Base-by-base conservation (phyloP, 1,140 invertebrate species). In the Drosophila suzukii region DNA sequence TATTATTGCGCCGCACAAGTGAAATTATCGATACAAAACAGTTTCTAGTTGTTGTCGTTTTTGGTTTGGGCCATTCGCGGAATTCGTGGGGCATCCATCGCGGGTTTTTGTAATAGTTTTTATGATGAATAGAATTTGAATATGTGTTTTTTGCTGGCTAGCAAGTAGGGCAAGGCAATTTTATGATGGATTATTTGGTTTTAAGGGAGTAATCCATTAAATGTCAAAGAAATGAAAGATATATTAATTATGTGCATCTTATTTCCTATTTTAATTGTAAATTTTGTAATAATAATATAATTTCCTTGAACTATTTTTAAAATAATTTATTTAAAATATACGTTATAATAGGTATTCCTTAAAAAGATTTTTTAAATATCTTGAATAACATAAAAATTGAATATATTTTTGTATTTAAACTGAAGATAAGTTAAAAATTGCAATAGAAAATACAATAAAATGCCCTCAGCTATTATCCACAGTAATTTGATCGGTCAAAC, bases 1-100 rank as follows among this genome's bases (percentile, higher is more conserved):
- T 53, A 38, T 57, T 65, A 75, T 63, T 75, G 58, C 70, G 58
- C 72, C 70, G 58, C 72, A 75, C 72, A 75, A 75, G 72, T 75
- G 70, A 75, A 74, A 74, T 63, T 74, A 50, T 43, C 41, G 58
- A 75, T 57, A 75, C 67, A 57, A 70, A 71, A 34, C 36, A 50
- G 57, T 75, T 63, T 75, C 39, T 60, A 60, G 50, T 46, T 66
- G 38, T 30, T n/a, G 30, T 51, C 13, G n/a, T 12, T 65, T 66
- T 67, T 54, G n/a, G 13, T 54, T 56, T 53, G 3, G 7, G 27
- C 30, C 36, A 71, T 57, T 70, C n/a, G 11, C 11, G 63, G 50
- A 56, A 68, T 70, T 70, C 20, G 43, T 15, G 24, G 13, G 61
- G 20, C 41, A 38, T 57, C 41, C 39, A 32, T 51, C 49, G 5